phyloP scores from a whole-genome alignment of 2,113 vertebrate species.

The Nymphicus hollandicus region DNA sequence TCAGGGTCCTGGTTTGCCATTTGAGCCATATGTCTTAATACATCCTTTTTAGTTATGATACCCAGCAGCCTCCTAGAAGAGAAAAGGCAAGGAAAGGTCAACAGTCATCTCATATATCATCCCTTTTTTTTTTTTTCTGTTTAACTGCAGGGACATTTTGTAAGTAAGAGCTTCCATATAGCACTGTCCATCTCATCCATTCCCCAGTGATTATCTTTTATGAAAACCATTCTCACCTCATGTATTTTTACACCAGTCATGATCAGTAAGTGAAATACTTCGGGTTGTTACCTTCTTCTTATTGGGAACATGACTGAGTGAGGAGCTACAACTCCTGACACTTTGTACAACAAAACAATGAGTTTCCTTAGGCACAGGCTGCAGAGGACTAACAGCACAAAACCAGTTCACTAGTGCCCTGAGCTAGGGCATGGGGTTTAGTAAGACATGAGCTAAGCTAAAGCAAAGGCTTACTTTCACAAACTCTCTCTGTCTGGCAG shows the following conservation, averaged over 20 bases:
- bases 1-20: conserved; percentile 99
- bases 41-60: conserved; percentile 96
- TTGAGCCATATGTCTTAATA: conserved; percentile 97
- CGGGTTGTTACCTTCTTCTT: not conserved
- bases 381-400: not conserved
- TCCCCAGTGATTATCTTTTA: not conserved
- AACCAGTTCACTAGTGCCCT: not conserved
- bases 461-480: not conserved
- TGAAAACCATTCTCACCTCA: not conserved
- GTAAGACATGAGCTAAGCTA: not conserved
- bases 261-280: not conserved
- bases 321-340: not conserved
- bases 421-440: not conserved
- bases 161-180: not conserved
- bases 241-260: not conserved
- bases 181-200: not conserved
- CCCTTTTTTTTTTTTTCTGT: not conserved
- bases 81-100: conserved; percentile 59
- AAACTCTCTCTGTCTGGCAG: not conserved
- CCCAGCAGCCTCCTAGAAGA: conserved; percentile 79
- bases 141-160: not conserved
- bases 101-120: not conserved
- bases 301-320: not conserved
- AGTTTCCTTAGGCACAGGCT: not conserved
- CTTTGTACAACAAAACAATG: not conserved